phyloP scores from a whole-genome alignment of 2,888 invertebrate species.

The Esperia sulphurella region DNA sequence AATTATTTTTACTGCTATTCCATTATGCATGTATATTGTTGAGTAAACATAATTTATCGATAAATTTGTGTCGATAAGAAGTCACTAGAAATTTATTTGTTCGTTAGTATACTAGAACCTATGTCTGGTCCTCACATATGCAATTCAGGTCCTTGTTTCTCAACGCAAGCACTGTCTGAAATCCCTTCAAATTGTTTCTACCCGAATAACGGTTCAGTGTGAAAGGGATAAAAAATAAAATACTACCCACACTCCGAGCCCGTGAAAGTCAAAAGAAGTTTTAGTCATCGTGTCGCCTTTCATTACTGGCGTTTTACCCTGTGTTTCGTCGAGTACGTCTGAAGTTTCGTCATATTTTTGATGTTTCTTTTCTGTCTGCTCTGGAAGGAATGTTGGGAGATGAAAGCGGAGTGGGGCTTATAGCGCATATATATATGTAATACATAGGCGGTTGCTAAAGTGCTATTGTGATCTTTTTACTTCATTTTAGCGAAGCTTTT shows the following conservation, averaged over 20 bases:
- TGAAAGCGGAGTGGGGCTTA: not conserved
- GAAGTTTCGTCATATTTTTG: constrained; percentile 13
- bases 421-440: no score
- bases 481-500: no score
- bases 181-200: constrained; percentile 6
- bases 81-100: no score
- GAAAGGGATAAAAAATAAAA: not conserved
- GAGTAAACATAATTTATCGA: no score
- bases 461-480: no score
- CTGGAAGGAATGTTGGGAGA: constrained; percentile 1
- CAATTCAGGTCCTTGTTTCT: no score
- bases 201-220: not conserved
- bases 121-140: no score
- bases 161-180: not conserved
- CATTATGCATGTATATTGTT: no score
- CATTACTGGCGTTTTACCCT: constrained; percentile 11
- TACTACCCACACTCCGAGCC: not conserved
- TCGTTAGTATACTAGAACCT: no score
- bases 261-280: constrained; percentile 2
- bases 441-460: no score
- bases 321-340: constrained; percentile 11
- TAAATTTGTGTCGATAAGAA: no score
- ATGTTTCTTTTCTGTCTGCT: constrained; percentile 12
- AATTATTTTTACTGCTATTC: no score
- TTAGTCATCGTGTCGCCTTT: constrained; percentile 7